Percentiles rank a stretch among this genome's conserved stretches.
phyloP scores from a whole-genome alignment of 2,888 invertebrate species.

The Stenoptilia bipunctidactyla region DNA sequence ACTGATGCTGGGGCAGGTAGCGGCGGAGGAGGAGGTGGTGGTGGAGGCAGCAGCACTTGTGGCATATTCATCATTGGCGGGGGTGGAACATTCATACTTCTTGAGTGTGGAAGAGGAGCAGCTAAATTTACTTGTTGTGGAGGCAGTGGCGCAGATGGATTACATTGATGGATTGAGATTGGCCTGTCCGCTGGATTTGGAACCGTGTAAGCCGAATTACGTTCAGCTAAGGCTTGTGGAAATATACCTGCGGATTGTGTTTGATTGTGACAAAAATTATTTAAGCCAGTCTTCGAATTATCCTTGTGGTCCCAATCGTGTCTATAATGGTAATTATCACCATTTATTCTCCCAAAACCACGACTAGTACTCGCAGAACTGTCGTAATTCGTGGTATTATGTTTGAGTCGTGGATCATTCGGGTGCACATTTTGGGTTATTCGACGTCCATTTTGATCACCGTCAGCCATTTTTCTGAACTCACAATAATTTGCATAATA shows the following conservation, averaged over 20 bases:
- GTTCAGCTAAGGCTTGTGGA: neutral
- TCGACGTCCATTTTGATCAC: neutral
- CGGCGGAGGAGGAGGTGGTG: neutral
- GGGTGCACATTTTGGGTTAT: neutral
- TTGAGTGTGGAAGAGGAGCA: neutral
- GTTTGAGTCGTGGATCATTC: neutral
- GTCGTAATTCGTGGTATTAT: neutral
- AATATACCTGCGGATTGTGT: neutral
- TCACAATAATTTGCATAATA: too few species aligned
- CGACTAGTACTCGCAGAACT: neutral
- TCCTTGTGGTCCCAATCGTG: neutral
- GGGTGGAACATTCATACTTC: neutral
- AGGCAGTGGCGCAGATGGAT: neutral
- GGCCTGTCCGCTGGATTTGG: too few species aligned
- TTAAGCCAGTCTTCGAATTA: neutral
- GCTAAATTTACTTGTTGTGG: neutral
- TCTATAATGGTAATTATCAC: neutral
- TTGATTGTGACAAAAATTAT: neutral
- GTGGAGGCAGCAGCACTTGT: neutral
- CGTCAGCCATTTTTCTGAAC: neutral
- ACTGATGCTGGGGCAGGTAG: neutral
- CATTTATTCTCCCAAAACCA: neutral
- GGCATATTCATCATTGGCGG: neutral
- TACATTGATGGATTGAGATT: too few species aligned
- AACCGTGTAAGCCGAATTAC: neutral